Evolutionary conservation across 2,113 vertebrate genomes (phyloP).

Genomic region (Mobula hypostoma): DNA sequence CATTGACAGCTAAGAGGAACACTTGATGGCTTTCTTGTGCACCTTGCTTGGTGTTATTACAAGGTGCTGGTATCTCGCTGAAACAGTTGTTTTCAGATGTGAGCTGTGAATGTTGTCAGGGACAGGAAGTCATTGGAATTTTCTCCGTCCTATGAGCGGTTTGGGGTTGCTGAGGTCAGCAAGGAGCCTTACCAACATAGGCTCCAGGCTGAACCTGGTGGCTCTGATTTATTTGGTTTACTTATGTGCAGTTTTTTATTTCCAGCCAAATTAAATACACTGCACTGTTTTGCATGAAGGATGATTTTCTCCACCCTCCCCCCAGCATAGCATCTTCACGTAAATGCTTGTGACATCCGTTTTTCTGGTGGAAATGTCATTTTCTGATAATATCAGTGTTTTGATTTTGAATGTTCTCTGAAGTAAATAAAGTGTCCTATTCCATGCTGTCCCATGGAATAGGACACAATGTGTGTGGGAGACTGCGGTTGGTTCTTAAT

Average conservation of each 20-base stretch:
- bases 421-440: background rate
- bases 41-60: background rate
- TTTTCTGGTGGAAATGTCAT: background rate
- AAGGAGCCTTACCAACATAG: background rate
- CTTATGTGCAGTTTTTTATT: background rate
- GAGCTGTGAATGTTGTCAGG: background rate
- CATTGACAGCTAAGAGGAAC: background rate
- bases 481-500: background rate
- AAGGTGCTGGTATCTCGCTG: background rate
- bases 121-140: background rate
- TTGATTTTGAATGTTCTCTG: background rate
- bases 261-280: background rate
- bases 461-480: background rate
- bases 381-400: background rate
- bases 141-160: background rate
- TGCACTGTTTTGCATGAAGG: background rate
- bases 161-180: background rate
- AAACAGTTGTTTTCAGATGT: background rate
- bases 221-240: background rate
- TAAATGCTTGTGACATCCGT: background rate
- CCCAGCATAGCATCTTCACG: too few species aligned
- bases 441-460: background rate
- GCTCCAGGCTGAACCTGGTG: background rate
- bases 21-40: background rate
- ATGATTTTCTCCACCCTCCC: background rate